Evolutionary conservation across 2,113 vertebrate species (phyloP), one percentile per base, ranked within the genome.

Genomic region (Xenopus borealis): DNA sequence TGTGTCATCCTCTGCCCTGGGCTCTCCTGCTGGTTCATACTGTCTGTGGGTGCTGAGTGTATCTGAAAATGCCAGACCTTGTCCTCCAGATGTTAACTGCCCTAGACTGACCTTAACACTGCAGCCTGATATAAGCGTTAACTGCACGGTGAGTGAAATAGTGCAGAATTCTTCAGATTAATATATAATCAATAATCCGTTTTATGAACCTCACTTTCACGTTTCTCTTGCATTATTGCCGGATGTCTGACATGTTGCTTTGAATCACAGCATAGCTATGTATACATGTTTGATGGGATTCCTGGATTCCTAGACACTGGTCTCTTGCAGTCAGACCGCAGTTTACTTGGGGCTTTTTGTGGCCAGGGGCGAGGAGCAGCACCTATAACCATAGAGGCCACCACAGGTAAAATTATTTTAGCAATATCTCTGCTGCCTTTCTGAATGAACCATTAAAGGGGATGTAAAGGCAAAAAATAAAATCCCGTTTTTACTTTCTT

Each of bases 41-140:
- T 97, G 95, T 75, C 85, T 96, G 69, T 97, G 95, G 95, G 94
- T 96, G 57, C 86, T 97, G 62, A 94, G 93, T 0, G 91, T 94
- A 75, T 91, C 92, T 0, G 86, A 91, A 45, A 87, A 81, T 66
- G 81, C 94, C 12, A 83, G 83, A 18, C 89, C 93, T 10, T 94
- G 92, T 67, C 67, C 81, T 13, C 80, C 86, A 0, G 83, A 88
- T 57, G 82, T 88, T 69, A 75, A 64, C 9, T 87, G 88, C 72
- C 79, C 79, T 0, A 79, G 91, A 7, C 88, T 96, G 20, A 91
- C 91, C 19, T 89, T 95, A 72, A 95, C 91, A 27, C 84, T 95
- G 53, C 92, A 93, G 76, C 92, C 94, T 0, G 94, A 97, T 85
- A 93, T 94, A 46, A 91, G 90, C 69, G 94, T 93, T 0, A 86